phyloP scores from a whole-genome alignment of 2,113 vertebrate genomes.

The Notechis scutatus region DNA sequence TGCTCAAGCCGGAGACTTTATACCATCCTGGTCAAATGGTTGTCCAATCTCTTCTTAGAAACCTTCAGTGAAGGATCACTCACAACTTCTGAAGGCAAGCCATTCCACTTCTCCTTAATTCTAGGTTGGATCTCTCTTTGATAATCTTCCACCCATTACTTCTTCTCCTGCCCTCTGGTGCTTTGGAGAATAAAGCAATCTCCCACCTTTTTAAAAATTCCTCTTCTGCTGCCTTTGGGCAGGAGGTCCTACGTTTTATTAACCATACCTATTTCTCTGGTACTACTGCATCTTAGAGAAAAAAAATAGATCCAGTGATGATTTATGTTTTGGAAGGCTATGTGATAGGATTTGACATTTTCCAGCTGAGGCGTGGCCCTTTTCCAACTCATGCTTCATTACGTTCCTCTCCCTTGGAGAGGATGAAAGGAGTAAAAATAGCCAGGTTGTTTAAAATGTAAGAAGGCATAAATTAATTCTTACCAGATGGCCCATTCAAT shows the following conservation, averaged over 20 bases:
- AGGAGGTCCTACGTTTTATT: constrained; percentile 27
- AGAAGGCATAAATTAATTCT: constrained; percentile 70
- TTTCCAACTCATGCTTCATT: constrained; percentile 76
- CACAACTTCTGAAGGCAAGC: neutral
- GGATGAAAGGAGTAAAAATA: constrained; percentile 75
- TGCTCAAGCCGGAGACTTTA: neutral
- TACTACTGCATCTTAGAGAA: constrained; percentile 1
- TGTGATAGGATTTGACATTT: constrained; percentile 79
- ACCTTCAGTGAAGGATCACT: neutral
- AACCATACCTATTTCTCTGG: constrained; percentile 25
- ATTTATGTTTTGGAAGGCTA: constrained; percentile 73
- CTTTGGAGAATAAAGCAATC: neutral
- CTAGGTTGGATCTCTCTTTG: neutral
- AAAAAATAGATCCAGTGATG: constrained; percentile 48
- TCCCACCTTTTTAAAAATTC: neutral
- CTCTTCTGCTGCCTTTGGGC: neutral
- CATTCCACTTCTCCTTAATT: neutral
- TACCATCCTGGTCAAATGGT: neutral
- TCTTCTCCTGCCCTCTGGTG: neutral
- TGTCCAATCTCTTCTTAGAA: neutral
- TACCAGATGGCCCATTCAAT: constrained; percentile 66
- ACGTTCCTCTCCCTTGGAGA: constrained; percentile 69
- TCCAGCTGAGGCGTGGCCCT: constrained; percentile 78
- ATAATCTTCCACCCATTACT: neutral
- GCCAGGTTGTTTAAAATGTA: constrained; percentile 71